Conservation (phyloP, 2,113 vertebrate genomes). For the Menura novaehollandiae region DNA sequence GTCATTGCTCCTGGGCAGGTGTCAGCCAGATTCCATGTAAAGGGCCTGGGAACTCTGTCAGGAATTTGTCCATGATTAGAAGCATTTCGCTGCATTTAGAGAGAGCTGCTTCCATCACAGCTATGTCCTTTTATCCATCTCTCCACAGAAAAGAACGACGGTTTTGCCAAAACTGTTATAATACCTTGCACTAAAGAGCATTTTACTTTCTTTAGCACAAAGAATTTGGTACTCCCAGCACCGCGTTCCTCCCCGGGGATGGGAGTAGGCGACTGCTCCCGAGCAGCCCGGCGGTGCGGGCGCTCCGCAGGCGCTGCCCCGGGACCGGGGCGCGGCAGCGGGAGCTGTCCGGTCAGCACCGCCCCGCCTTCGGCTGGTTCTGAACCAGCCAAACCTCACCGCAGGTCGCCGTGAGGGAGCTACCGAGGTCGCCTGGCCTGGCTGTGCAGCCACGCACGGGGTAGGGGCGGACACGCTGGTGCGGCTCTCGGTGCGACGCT, state of each 20-base stretch:
- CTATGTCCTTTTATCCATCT: fast-evolving
- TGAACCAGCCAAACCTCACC: fast-evolving
- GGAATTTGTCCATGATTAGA: fast-evolving
- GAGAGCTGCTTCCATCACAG: fast-evolving
- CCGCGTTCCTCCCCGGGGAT: fast-evolving
- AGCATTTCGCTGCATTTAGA: background rate
- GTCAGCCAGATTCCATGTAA: background rate
- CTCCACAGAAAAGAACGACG: background rate
- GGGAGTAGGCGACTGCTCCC: background rate
- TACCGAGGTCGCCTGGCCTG: background rate
- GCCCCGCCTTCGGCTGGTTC: background rate
- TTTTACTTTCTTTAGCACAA: background rate
- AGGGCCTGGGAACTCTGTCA: background rate
- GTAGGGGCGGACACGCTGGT: background rate
- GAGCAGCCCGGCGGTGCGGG: background rate
- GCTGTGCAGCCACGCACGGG: too few relatives aligned
- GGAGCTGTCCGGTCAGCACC: conserved; percentile 62
- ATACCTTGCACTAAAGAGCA: background rate
- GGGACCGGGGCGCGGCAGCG: background rate
- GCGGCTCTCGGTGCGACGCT: background rate
- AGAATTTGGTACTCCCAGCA: background rate
- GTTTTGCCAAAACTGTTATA: background rate
- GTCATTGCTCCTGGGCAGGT: background rate
- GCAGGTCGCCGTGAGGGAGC: background rate
- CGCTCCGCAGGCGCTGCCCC: background rate